Evolutionary conservation across 2,797 vertebrate species (phyloP).

Genomic region (Enteromius radiatus): DNA sequence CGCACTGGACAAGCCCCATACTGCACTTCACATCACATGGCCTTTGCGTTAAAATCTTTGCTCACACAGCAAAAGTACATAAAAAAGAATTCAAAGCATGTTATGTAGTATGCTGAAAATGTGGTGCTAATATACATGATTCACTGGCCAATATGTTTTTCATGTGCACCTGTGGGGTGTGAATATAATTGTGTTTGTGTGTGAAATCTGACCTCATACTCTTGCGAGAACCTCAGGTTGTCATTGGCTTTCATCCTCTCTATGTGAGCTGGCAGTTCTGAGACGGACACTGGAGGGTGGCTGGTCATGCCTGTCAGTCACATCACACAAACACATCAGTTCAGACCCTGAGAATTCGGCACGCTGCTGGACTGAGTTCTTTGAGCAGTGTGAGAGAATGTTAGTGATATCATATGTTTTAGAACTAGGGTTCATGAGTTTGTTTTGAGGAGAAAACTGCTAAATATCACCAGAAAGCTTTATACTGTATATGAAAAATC

Average conservation of each 20-base stretch:
- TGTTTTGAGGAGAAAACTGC: neutral
- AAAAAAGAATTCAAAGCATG: neutral
- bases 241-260: constrained; percentile 98
- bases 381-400: constrained; percentile 1
- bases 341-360: neutral
- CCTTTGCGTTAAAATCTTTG: neutral
- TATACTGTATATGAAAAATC: neutral
- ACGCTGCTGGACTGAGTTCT: neutral
- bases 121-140: neutral
- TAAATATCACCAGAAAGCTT: neutral
- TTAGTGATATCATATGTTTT: constrained; percentile 18
- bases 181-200: neutral
- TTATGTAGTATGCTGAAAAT: neutral
- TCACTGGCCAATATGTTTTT: neutral
- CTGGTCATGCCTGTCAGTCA: constrained; percentile 92
- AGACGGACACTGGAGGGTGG: constrained; percentile 93
- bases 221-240: constrained; percentile 98
- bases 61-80: neutral
- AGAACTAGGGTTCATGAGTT: constrained; percentile 1
- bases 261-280: constrained; percentile 94
- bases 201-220: constrained; percentile 90
- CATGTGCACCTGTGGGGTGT: neutral
- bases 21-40: neutral
- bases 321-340: constrained; percentile 45
- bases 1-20: neutral